Base-by-base conservation (phyloP, 2,113 vertebrate genomes). In the Solea senegalensis region DNA sequence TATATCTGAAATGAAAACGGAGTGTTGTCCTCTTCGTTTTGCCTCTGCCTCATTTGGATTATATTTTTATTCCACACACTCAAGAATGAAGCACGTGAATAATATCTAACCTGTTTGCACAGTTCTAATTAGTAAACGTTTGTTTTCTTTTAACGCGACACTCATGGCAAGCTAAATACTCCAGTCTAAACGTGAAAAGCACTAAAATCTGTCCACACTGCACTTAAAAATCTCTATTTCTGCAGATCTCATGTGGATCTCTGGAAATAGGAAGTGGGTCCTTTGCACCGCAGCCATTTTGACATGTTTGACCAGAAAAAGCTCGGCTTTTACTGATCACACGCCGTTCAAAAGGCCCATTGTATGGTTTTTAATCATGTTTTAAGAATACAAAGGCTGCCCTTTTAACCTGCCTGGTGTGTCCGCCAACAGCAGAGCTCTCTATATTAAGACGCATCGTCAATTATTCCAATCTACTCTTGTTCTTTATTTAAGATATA, bases 11-110 rank as follows among this genome's bases (percentile, higher is more conserved):
- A 82, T 74, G 80, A 87, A 21, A 88, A 76, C 27, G 12, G 82
- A 83, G 86, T 87, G 65, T 79, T 66, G 82, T 86, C 77, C 82
- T 83, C 68, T 34, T 34, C 34, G 34, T 34, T 21, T 34, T 89
- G 86, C 89, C 87, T 87, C 81, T 82, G 76, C 82, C 85, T 88
- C 76, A 69, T 82, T 78, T 75, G 73, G 80, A 45, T 85, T 82
- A 39, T 73, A 55, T 52, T 82, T 88, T 81, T 63, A 68, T 46
- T 76, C 74, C 53, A 63, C 21, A 5, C 2, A 60, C 40, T 74
- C 39, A 68, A 72, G 65, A 68, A 53, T 11, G 50, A 85, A 81
- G 74, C 80, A 89, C 68, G 71, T 78, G 46, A 83, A 72, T 67
- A 65, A 71, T 73, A 44, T 56, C 52, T 70, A 66, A 63, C 44